Conservation (phyloP, 1,140 invertebrate genomes). For the Leptinotarsa lineolata region DNA sequence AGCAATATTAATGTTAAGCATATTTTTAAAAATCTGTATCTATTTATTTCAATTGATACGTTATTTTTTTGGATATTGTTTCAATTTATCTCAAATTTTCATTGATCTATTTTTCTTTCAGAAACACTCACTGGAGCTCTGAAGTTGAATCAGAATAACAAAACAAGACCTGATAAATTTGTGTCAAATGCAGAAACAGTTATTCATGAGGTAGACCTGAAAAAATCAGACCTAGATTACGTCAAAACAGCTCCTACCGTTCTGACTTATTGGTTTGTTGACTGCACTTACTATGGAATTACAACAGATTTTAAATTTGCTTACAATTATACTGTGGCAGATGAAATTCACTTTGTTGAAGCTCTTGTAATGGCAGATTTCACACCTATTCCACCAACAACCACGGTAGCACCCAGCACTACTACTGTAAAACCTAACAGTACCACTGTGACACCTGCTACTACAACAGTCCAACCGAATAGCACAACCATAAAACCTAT, state of each 20-base stretch:
- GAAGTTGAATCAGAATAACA: slow-evolving; percentile 64
- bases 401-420: slow-evolving; percentile 63
- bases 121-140: slow-evolving; percentile 69
- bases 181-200: slow-evolving; percentile 65
- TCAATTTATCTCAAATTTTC: no score
- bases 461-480: slow-evolving; percentile 38
- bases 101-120: slow-evolving; percentile 42
- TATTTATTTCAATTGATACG: no score
- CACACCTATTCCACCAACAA: slow-evolving; percentile 64
- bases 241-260: slow-evolving; percentile 67
- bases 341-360: slow-evolving; percentile 68
- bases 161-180: slow-evolving; percentile 61
- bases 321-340: slow-evolving; percentile 66
- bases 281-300: slow-evolving; percentile 72
- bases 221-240: slow-evolving; percentile 64
- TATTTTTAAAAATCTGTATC: no score
- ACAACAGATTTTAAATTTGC: slow-evolving; percentile 64
- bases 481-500: slow-evolving; percentile 34
- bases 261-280: slow-evolving; percentile 76
- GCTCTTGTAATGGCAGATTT: slow-evolving; percentile 71
- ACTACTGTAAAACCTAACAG: slow-evolving; percentile 55
- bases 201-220: slow-evolving; percentile 63
- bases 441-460: slow-evolving; percentile 47
- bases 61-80: no score
- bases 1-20: neutral